Evolutionary conservation across 2,888 invertebrate species (phyloP), one percentile per base, ranked within the genome.

Genomic region (Mongoloraphidia duomilia): DNA sequence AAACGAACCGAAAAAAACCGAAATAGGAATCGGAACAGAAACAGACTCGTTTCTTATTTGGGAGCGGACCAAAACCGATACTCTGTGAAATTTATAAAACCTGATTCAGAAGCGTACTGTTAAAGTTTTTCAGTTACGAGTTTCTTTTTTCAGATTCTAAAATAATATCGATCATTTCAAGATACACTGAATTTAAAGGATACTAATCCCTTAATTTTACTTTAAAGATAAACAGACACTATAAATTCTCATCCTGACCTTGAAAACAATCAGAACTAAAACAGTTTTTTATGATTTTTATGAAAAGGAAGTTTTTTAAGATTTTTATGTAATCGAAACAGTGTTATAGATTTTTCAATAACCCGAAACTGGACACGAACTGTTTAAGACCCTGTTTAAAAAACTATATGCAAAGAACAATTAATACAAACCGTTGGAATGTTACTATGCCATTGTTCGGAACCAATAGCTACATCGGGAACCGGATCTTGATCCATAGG

Each of bases 361-460:
- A n/a, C n/a, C n/a, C n/a, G n/a, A n/a, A n/a, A n/a, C n/a, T n/a
- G n/a, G n/a, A n/a, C n/a, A n/a, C n/a, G n/a, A n/a, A n/a, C n/a
- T n/a, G n/a, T n/a, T n/a, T n/a, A n/a, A n/a, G n/a, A n/a, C n/a
- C n/a, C 44, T 35, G 9, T 40, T 41, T n/a, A 43, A 36, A 14
- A 11, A 34, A 33, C 11, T 8, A 6, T 36, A 11, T 13, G n/a
- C 11, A 35, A 26, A 35, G 12, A 33, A 11, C 9, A 5, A 39
- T 35, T 40, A 26, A 36, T 50, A 64, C 68, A 63, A 63, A 75
- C 75, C 47, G 71, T 62, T 49, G 80, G 78, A 60, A 80, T 74
- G 64, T 75, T 72, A 61, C 66, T 64, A 59, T 80, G 79, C 82
- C 82, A 81, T 2, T 70, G 58, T 58, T 77, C 75, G 2, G 77